Conservation (phyloP, 2,113 vertebrate species). For the Desmodus rotundus region DNA sequence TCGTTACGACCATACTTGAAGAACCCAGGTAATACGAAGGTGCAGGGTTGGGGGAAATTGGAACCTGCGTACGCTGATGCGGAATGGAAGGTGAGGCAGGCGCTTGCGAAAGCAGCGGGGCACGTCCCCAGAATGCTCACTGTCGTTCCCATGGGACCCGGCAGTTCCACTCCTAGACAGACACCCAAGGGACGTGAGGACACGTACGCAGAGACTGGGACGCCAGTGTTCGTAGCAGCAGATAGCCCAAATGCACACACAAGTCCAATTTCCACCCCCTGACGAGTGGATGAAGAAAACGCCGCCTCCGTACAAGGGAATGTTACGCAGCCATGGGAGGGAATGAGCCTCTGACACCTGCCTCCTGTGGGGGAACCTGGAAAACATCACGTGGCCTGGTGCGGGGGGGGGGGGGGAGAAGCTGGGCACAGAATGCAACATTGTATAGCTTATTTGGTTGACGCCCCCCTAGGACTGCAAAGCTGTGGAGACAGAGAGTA, state of each 20-base stretch:
- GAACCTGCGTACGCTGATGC: fast-evolving
- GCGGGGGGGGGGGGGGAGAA: neutral
- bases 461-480: too few relatives aligned
- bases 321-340: neutral
- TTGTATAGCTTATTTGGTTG: too few relatives aligned
- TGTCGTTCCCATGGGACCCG: fast-evolving
- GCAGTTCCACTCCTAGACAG: neutral
- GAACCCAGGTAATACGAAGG: fast-evolving
- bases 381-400: too few relatives aligned
- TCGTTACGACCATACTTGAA: too few relatives aligned
- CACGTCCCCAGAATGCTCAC: neutral
- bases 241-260: neutral
- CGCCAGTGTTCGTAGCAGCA: too few relatives aligned
- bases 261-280: neutral
- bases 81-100: fast-evolving
- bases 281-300: neutral
- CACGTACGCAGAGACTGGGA: neutral
- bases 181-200: too few relatives aligned
- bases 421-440: neutral
- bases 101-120: neutral
- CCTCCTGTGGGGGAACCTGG: too few relatives aligned
- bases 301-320: fast-evolving
- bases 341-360: fast-evolving
- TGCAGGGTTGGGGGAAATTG: neutral
- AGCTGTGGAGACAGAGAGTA: neutral